Evolutionary conservation across 2,888 invertebrate species (phyloP).

Genomic region (Heliconius erato): DNA sequence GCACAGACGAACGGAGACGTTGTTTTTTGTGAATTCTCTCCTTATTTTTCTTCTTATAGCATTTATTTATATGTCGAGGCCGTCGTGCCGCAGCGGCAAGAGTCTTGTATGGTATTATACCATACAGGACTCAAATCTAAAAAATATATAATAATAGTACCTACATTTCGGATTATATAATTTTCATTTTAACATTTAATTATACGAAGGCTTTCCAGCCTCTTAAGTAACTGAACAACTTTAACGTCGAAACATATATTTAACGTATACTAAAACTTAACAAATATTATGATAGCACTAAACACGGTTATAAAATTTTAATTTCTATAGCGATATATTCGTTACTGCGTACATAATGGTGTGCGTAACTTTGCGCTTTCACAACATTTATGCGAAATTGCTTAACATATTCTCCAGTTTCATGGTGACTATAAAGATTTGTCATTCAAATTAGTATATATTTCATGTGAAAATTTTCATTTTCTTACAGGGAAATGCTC

Average conservation of each 20-base stretch:
- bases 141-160: too few relatives aligned
- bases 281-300: slow-evolving; percentile 10
- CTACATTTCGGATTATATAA: too few relatives aligned
- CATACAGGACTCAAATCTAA: too few relatives aligned
- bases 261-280: neutral
- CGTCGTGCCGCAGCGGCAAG: too few relatives aligned
- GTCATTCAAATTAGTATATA: neutral
- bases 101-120: too few relatives aligned
- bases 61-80: neutral
- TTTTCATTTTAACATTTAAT: too few relatives aligned
- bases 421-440: slow-evolving; percentile 23
- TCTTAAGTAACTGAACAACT: neutral
- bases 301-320: slow-evolving; percentile 4
- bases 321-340: neutral
- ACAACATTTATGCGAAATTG: slow-evolving; percentile 41
- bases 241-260: neutral
- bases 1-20: slow-evolving; percentile 34
- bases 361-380: slow-evolving; percentile 43
- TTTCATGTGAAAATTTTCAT: slow-evolving; percentile 6
- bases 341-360: slow-evolving; percentile 22
- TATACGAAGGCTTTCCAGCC: neutral
- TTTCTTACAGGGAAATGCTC: slow-evolving; percentile 23
- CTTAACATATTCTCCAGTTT: slow-evolving; percentile 30
- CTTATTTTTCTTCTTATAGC: neutral
- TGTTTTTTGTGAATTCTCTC: slow-evolving; percentile 20